Evolutionary conservation across 2,888 invertebrate species (phyloP).

Genomic region (Mesopsocus fuscifrons): DNA sequence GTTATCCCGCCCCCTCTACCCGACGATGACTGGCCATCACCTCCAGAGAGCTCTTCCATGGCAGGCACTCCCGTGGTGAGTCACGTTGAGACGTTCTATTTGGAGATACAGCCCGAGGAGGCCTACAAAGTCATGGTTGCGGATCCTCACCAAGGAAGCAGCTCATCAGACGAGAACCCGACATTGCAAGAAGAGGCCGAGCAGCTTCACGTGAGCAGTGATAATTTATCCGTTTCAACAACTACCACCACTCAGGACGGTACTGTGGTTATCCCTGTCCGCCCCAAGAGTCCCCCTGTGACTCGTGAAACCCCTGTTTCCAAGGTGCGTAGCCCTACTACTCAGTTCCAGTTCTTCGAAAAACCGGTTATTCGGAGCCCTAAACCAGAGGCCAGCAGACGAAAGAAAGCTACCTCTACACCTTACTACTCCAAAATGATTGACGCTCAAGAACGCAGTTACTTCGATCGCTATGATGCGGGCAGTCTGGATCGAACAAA

Average conservation of each 20-base stretch:
- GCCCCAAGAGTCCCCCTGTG: slow-evolving; percentile 26
- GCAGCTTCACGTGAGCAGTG: neutral
- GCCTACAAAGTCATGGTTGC: slow-evolving; percentile 54
- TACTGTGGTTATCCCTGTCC: slow-evolving; percentile 58
- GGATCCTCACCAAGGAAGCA: slow-evolving; percentile 23
- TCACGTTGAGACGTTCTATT: slow-evolving; percentile 61
- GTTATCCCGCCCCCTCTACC: slow-evolving; percentile 11
- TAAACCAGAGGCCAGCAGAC: neutral
- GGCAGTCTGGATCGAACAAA: slow-evolving; percentile 7
- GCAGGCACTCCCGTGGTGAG: slow-evolving; percentile 52
- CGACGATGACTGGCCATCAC: slow-evolving; percentile 58
- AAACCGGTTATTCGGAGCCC: neutral
- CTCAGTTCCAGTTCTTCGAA: neutral
- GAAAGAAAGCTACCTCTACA: slow-evolving; percentile 6
- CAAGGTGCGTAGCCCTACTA: slow-evolving; percentile 1
- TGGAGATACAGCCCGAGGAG: slow-evolving; percentile 56
- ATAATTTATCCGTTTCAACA: slow-evolving; percentile 6
- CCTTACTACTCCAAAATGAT: slow-evolving; percentile 14
- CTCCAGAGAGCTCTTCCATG: slow-evolving; percentile 38
- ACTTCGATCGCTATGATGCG: slow-evolving; percentile 6
- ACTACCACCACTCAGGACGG: slow-evolving; percentile 31
- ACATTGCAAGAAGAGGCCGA: slow-evolving; percentile 40
- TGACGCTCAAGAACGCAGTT: slow-evolving; percentile 6
- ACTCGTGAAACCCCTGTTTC: slow-evolving; percentile 2
- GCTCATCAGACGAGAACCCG: slow-evolving; percentile 45